These are phyloP conservation scores for Myripristis jacobus DNA, from an alignment of 2,797 vertebrate species.

Conservation along the genomic window DNA sequence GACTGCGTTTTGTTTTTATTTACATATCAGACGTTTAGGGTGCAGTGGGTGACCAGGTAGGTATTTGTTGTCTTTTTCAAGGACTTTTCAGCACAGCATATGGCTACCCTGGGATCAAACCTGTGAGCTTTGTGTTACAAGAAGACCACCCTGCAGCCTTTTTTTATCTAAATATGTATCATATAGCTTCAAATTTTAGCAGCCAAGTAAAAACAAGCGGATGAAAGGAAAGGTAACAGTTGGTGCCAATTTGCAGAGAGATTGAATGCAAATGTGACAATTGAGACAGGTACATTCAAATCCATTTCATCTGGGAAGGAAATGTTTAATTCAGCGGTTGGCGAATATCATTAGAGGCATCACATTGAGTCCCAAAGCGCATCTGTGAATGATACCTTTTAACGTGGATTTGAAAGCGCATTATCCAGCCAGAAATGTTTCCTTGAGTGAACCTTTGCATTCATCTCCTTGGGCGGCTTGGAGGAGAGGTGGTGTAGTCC, in stretches of 20 bases:
- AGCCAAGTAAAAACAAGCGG: not conserved
- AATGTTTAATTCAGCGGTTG: not conserved
- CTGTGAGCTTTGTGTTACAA: no score
- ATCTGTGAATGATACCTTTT: constrained; percentile 3
- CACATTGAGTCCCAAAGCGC: not conserved
- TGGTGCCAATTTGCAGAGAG: not conserved
- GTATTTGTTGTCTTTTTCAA: no score
- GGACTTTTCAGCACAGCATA: no score
- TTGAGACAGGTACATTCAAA: not conserved
- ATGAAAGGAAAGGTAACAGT: not conserved
- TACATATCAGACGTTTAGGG: no score
- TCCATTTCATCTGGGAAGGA: not conserved
- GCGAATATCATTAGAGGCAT: constrained; percentile 6
- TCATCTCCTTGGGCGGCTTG: constrained; percentile 33
- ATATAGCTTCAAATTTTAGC: no score
- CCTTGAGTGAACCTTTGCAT: constrained; percentile 15
- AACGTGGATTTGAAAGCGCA: constrained; percentile 2
- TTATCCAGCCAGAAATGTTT: constrained; percentile 16
- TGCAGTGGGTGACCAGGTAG: no score
- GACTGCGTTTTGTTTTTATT: no score
- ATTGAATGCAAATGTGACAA: constrained; percentile 11
- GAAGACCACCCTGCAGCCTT: no score
- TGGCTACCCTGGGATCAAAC: no score
- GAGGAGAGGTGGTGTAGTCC: constrained; percentile 14
- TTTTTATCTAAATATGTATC: no score